Conservation (phyloP, 2,888 invertebrate species). For the Antitype chi region DNA sequence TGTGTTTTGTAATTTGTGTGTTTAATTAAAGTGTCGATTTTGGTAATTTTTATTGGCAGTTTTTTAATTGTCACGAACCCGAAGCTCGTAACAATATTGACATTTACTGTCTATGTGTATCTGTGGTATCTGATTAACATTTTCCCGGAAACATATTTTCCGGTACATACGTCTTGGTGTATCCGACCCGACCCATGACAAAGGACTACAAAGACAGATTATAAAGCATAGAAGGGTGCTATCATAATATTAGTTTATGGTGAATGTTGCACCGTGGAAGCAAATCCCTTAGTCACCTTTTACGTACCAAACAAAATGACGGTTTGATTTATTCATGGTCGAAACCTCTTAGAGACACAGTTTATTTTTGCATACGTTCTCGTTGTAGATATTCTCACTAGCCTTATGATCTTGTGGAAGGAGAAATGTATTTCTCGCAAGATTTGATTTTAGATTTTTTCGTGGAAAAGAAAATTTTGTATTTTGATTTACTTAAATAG, state of each 20-base stretch:
- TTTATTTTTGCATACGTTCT: constrained; percentile 20
- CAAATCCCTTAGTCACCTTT: constrained; percentile 29
- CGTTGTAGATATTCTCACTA: background rate
- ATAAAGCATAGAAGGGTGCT: constrained; percentile 31
- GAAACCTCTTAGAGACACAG: constrained; percentile 16
- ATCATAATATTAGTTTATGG: constrained; percentile 25
- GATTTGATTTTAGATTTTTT: background rate
- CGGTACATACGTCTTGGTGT: constrained; percentile 32
- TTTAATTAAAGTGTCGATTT: too few relatives aligned
- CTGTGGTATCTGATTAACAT: constrained; percentile 42
- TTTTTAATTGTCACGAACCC: too few relatives aligned
- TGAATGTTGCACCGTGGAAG: constrained; percentile 9
- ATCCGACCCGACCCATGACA: constrained; percentile 39
- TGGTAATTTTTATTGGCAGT: too few relatives aligned
- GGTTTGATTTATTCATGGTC: constrained; percentile 44
- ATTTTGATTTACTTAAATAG: background rate
- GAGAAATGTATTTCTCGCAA: background rate
- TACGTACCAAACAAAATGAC: constrained; percentile 6
- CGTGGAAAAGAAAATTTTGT: too few relatives aligned
- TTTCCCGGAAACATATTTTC: constrained; percentile 24
- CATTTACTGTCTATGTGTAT: background rate
- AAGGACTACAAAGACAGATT: constrained; percentile 20
- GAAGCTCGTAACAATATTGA: too few relatives aligned
- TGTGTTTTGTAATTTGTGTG: too few relatives aligned
- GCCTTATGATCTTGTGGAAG: background rate